Evolutionary conservation across 2,113 vertebrate genomes (phyloP).

Genomic region (Corythaixoides concolor): DNA sequence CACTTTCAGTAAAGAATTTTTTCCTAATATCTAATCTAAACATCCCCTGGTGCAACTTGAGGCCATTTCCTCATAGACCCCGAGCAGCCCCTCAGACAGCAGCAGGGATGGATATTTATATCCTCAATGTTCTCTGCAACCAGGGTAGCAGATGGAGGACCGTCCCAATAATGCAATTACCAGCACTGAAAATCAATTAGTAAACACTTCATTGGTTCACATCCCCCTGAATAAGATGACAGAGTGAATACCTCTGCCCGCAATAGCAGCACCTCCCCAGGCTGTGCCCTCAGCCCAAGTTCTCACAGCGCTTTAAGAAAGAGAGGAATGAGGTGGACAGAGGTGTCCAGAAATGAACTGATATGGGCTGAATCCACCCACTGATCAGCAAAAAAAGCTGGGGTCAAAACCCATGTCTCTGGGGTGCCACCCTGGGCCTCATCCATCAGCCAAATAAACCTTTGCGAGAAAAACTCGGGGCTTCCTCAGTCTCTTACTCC

Average conservation of each 20-base stretch:
- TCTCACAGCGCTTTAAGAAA: not conserved
- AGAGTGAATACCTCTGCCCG: not conserved
- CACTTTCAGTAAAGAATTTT: no score
- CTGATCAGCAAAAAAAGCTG: not conserved
- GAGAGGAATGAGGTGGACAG: not conserved
- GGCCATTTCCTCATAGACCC: not conserved
- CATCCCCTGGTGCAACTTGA: no score
- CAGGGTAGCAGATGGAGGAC: not conserved
- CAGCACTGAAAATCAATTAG: not conserved
- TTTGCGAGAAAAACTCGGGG: not conserved
- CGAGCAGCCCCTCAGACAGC: not conserved
- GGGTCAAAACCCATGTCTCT: not conserved
- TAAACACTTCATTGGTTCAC: not conserved
- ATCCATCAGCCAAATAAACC: not conserved
- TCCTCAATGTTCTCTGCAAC: not conserved
- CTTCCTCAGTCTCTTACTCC: fast-evolving
- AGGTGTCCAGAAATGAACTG: not conserved
- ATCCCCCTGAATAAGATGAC: not conserved
- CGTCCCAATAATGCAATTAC: not conserved
- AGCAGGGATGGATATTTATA: not conserved
- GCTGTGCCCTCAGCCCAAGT: not conserved
- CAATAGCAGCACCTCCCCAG: not conserved
- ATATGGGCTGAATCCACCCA: not conserved
- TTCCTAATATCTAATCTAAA: no score
- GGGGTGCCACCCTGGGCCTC: not conserved